A percentile compares a stretch with the other conserved stretches of the same genome.
phyloP scores from a whole-genome alignment of 1,140 invertebrate species.

The Drosophila ercepeae region DNA sequence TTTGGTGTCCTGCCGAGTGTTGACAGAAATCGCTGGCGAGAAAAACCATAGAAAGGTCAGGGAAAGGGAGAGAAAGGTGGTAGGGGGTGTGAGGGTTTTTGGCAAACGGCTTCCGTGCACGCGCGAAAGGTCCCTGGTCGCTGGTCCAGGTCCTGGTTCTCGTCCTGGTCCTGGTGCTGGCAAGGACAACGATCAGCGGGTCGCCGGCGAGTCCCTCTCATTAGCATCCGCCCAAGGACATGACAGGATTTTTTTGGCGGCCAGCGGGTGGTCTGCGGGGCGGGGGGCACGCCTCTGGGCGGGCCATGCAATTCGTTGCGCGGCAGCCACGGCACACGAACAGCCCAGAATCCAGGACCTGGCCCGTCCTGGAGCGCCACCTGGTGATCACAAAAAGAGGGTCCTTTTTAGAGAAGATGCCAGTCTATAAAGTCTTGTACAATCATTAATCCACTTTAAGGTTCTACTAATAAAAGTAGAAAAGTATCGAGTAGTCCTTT shows the following conservation, averaged over 20 bases:
- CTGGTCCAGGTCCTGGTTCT: no score
- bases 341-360: neutral
- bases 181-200: conserved; percentile 69
- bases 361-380: neutral
- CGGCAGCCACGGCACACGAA: conserved; percentile 44
- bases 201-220: conserved; percentile 39
- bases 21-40: conserved; percentile 18
- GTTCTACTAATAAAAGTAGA: no score
- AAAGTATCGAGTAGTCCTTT: no score
- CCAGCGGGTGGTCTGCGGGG: conserved; percentile 12
- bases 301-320: conserved; percentile 34
- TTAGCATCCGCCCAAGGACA: conserved; percentile 39
- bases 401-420: no score
- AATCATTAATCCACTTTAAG: no score
- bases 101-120: conserved; percentile 67
- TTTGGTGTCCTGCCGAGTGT: conserved; percentile 43
- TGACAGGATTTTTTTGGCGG: neutral
- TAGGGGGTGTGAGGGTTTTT: neutral
- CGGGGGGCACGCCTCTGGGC: neutral
- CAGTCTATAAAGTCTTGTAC: no score
- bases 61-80: conserved; percentile 22
- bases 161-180: no score
- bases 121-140: conserved; percentile 53
- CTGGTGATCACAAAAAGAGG: neutral
- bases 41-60: conserved; percentile 2